Percentiles rank a stretch among this genome's conserved stretches.
Conservation (phyloP, 2,113 vertebrate genomes). For the Gymnarchus niloticus region DNA sequence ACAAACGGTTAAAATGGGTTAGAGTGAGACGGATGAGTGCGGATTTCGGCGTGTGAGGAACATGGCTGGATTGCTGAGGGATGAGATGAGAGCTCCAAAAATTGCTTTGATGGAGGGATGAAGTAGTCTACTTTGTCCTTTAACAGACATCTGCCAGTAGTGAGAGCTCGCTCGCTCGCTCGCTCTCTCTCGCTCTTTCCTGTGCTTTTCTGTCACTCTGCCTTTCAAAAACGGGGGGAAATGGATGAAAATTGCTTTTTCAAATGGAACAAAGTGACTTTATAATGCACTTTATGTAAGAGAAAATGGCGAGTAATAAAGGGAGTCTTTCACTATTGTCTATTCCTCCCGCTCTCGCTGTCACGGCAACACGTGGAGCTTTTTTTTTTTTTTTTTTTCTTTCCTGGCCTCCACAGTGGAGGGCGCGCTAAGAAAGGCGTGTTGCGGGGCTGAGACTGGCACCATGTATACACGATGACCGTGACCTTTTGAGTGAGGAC, state of each 20-base stretch:
- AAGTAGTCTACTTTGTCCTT: constrained; percentile 40
- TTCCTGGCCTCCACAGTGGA: neutral
- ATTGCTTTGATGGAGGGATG: constrained; percentile 31
- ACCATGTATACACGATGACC: no score
- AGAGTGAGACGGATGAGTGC: neutral
- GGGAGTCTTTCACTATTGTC: constrained; percentile 45
- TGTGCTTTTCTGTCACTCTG: constrained; percentile 2
- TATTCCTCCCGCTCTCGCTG: constrained; percentile 53
- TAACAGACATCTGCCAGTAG: constrained; percentile 12
- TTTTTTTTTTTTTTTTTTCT: constrained; percentile 38
- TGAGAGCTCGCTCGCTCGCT: neutral
- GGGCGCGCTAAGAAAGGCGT: neutral
- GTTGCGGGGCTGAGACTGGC: neutral
- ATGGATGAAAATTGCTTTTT: constrained; percentile 18
- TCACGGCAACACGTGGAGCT: constrained; percentile 58
- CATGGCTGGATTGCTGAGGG: neutral
- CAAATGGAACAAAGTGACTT: constrained; percentile 15
- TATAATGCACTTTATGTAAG: constrained; percentile 52
- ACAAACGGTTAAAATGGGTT: neutral
- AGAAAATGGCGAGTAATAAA: constrained; percentile 54
- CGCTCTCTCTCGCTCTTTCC: neutral
- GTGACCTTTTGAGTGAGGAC: neutral
- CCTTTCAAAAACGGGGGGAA: constrained; percentile 17
- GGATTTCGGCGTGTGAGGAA: neutral
- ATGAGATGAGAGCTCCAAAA: neutral